Percentiles rank a stretch among this genome's conserved stretches.
Evolutionary conservation across 64 coral and sea anemone genomes (phyloP).

Genomic region (Cladopsammia gracilis): DNA sequence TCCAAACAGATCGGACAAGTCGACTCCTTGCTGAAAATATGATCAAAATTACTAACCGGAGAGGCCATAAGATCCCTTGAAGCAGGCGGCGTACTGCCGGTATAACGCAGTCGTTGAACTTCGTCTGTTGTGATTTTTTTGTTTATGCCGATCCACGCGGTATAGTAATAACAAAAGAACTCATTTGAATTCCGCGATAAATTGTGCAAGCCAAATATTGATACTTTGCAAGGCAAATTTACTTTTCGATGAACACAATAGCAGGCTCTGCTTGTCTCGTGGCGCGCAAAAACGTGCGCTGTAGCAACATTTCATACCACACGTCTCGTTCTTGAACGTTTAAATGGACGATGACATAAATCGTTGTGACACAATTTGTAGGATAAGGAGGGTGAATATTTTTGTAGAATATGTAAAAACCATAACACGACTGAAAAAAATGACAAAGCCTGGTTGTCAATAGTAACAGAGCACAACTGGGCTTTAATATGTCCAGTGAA

Average conservation of each 20-base stretch:
- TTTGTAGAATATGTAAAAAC: no score
- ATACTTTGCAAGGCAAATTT: neutral
- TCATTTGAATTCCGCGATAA: conserved; percentile 13
- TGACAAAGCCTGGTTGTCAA: no score
- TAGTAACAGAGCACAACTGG: no score
- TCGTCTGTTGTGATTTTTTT: neutral
- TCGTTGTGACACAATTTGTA: no score
- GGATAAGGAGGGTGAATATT: no score
- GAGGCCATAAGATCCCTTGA: conserved; percentile 4
- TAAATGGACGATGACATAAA: neutral
- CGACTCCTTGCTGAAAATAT: conserved; percentile 52
- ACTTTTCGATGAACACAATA: no score
- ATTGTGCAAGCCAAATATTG: neutral
- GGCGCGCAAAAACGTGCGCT: neutral
- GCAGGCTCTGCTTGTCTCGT: neutral
- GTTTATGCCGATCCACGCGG: conserved; percentile 26
- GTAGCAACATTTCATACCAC: neutral
- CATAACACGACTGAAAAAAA: no score
- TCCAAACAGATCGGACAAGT: conserved; percentile 81
- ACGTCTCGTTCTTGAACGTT: neutral
- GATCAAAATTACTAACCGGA: conserved; percentile 22
- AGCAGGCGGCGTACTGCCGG: neutral
- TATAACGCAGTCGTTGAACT: neutral
- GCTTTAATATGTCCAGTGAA: no score
- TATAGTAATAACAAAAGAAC: conserved; percentile 21